Conservation (phyloP, 2,797 vertebrate genomes). For the Xenops minutus region DNA sequence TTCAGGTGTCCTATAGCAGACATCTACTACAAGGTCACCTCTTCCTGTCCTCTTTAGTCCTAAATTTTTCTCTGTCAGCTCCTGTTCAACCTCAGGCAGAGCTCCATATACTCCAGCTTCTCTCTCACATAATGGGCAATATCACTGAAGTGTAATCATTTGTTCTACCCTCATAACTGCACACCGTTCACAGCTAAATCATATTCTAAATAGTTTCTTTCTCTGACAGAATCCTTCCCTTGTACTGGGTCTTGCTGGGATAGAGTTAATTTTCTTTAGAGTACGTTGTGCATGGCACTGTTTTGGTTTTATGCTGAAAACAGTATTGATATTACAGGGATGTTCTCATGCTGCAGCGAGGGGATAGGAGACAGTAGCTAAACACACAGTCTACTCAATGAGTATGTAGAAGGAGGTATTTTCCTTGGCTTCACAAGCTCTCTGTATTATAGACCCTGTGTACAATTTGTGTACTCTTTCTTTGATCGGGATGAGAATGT, state of each 20-base stretch:
- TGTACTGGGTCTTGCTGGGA: not conserved
- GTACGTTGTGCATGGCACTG: not conserved
- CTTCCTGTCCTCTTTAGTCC: not conserved
- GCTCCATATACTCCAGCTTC: not conserved
- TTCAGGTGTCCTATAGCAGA: no score
- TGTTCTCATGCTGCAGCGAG: not conserved
- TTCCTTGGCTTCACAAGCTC: not conserved
- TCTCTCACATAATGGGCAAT: not conserved
- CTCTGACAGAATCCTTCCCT: not conserved
- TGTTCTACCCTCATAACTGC: not conserved
- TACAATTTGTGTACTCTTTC: not conserved
- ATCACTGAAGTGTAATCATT: not conserved
- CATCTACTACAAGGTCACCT: not conserved
- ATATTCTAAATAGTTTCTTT: not conserved
- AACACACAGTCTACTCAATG: not conserved
- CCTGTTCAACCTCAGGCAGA: not conserved
- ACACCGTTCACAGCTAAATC: not conserved
- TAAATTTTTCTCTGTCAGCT: not conserved
- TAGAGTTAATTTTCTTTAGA: not conserved
- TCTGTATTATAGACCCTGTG: rapidly evolving
- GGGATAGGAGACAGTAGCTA: not conserved
- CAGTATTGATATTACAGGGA: not conserved
- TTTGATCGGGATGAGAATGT: not conserved
- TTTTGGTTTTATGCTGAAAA: not conserved
- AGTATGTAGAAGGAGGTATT: not conserved